Base-by-base conservation (phyloP, 2,888 invertebrate genomes). In the Spodoptera littoralis region DNA sequence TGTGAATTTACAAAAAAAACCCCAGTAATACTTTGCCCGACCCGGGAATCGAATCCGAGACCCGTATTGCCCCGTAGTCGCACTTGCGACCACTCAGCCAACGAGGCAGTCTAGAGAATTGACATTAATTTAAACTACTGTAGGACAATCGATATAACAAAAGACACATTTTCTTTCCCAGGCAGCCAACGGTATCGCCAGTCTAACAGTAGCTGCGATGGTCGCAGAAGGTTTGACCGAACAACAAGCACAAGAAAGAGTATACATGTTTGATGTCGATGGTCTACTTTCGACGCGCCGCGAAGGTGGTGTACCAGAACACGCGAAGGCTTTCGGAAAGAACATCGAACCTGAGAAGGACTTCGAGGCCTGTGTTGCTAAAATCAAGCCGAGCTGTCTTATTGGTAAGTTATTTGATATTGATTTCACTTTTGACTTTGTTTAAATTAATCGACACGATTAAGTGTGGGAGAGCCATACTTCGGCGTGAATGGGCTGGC, bases 191-290 rank as follows among this genome's bases (percentile, higher is more conserved):
- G 99, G 99, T 65, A 99, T 99, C 81, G 99, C 99, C 0, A 97
- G 97, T 90, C 95, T 99, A 54, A 96, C 97, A 52, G 97, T 98
- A 0, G 97, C 97, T 79, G 99, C 99, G 0, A 98, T 99, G 98
- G 95, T 97, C 58, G 96, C 96, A 11, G 96, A 96, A 43, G 96
- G 96, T 18, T 88, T 96, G 0, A 86, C 95, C 0, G 88, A 90
- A 72, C 90, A 95, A 81, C 97, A 98, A 81, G 99, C 99, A 0
- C 95, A 97, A 44, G 96, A 96, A n/a, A 97, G 97, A 79, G 98
- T 99, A 71, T 99, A 97, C 96, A 97, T 99, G 98, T 97, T 98
- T 79, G 99, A 99, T 84, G 97, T 98, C 36, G 97, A 98, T 80
- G 99, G 99, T 1, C 94, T 99, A 1, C 91, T 99, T 67, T 97